Conservation (phyloP, 2,888 invertebrate genomes). For the Eupithecia exiguata region DNA sequence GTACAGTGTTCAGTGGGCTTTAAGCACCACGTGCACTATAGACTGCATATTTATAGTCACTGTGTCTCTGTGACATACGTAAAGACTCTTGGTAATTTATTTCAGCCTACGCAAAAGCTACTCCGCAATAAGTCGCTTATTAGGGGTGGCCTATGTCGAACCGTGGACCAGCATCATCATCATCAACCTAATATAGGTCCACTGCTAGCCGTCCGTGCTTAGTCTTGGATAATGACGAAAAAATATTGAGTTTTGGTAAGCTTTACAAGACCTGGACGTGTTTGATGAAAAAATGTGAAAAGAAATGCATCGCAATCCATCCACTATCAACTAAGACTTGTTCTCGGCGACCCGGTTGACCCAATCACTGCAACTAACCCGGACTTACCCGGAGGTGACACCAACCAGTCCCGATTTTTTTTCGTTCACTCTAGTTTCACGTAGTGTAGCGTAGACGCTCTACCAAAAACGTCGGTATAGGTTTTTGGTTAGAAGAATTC, state of each 20-base stretch:
- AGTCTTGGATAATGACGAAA: too few relatives aligned
- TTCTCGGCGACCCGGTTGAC: neutral
- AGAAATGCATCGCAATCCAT: neutral
- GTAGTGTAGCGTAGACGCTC: neutral
- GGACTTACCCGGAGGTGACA: too few relatives aligned
- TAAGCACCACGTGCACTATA: neutral
- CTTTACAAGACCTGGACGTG: too few relatives aligned
- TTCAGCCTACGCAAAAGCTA: neutral
- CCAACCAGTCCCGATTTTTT: too few relatives aligned
- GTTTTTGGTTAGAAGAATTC: neutral
- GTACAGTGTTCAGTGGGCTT: slow-evolving; percentile 1
- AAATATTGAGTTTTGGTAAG: too few relatives aligned
- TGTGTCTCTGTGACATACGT: neutral
- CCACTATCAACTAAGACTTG: neutral
- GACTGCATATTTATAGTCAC: neutral
- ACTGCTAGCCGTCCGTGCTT: too few relatives aligned
- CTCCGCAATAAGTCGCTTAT: too few relatives aligned
- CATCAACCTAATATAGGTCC: too few relatives aligned
- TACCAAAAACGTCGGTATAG: neutral
- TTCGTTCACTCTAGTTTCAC: too few relatives aligned
- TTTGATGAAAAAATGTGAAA: too few relatives aligned
- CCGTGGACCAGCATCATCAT: too few relatives aligned
- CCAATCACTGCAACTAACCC: neutral
- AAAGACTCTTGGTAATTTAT: neutral
- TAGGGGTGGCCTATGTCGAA: too few relatives aligned